Evolutionary conservation across 1,140 invertebrate species (phyloP).

Genomic region (Ylistrum balloti): DNA sequence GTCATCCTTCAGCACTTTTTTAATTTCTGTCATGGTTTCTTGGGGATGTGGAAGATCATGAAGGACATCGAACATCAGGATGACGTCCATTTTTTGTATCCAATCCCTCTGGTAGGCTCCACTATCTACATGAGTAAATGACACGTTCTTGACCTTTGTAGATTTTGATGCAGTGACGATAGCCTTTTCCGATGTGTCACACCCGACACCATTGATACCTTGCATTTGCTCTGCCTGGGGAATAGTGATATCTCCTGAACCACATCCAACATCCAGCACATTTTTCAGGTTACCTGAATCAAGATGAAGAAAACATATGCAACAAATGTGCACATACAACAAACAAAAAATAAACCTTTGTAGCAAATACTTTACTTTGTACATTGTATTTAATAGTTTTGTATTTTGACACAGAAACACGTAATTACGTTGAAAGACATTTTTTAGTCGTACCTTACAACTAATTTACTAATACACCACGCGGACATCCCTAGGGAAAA

Average conservation of each 20-base stretch:
- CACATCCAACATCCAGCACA: slow-evolving; percentile 56
- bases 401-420: too few species aligned
- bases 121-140: neutral
- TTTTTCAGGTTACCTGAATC: neutral
- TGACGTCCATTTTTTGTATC: slow-evolving; percentile 50
- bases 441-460: too few species aligned
- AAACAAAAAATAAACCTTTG: too few species aligned
- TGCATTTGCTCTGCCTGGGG: slow-evolving; percentile 36
- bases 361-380: too few species aligned
- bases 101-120: neutral
- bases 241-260: slow-evolving; percentile 43
- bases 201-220: neutral
- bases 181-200: slow-evolving; percentile 41
- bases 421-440: too few species aligned
- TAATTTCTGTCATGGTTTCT: neutral
- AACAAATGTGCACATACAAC: neutral
- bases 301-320: neutral
- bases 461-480: too few species aligned
- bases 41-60: slow-evolving; percentile 56
- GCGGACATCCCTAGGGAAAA: too few species aligned
- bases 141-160: neutral
- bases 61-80: slow-evolving; percentile 54
- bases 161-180: neutral
- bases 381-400: too few species aligned
- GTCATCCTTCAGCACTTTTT: slow-evolving; percentile 47